Percentiles rank a stretch among this genome's conserved stretches.
Evolutionary conservation across 2,113 vertebrate species (phyloP).

Genomic region (Hymenochirus boettgeri): DNA sequence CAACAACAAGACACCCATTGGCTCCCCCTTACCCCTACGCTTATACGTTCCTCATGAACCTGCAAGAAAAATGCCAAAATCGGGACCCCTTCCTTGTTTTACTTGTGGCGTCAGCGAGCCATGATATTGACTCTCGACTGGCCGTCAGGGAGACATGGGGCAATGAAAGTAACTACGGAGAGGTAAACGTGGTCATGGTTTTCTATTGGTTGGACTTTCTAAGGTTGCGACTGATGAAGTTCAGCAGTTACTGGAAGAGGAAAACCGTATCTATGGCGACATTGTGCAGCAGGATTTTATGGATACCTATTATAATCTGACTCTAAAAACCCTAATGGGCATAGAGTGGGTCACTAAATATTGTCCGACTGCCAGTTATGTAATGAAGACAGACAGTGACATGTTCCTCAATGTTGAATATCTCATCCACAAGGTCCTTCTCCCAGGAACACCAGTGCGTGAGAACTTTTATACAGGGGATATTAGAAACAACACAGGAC

Average conservation of each 20-base stretch:
- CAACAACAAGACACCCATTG: neutral
- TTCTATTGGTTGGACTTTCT: conserved; percentile 27
- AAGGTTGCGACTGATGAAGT: too few species aligned
- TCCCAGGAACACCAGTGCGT: conserved; percentile 9
- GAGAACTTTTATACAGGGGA: conserved; percentile 38
- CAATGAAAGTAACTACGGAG: conserved; percentile 14
- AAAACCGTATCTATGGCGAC: neutral
- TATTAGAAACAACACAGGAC: neutral
- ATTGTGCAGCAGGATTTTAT: conserved; percentile 46
- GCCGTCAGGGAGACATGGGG: conserved; percentile 31
- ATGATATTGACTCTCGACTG: neutral
- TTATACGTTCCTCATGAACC: conserved; percentile 62
- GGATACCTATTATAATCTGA: conserved; percentile 41
- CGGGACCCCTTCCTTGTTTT: conserved; percentile 65
- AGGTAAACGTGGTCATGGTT: conserved; percentile 15
- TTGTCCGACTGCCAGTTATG: conserved; percentile 28
- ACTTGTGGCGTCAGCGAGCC: conserved; percentile 37
- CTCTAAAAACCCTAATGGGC: conserved; percentile 40
- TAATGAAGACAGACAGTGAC: conserved; percentile 38
- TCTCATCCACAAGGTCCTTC: conserved; percentile 33
- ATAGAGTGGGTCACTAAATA: conserved; percentile 28
- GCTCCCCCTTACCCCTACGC: conserved; percentile 49
- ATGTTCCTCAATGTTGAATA: conserved; percentile 41
- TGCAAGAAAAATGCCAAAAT: conserved; percentile 49
- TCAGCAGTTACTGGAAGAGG: conserved; percentile 3